These are phyloP conservation scores for Mungos mungo DNA, from an alignment of 2,113 vertebrate species.

Conservation along the genomic window DNA sequence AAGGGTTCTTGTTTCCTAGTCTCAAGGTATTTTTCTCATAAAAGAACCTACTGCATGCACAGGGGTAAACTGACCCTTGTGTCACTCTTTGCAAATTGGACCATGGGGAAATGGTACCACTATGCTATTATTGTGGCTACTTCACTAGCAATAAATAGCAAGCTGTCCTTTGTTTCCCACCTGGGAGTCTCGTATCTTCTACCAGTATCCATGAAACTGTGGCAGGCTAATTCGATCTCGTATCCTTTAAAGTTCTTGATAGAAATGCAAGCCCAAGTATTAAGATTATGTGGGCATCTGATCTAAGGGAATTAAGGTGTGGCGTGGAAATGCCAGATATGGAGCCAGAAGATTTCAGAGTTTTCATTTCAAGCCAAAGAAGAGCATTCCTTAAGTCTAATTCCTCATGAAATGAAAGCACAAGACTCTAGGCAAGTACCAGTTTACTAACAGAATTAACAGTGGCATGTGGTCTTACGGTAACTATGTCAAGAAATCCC, in stretches of 20 bases:
- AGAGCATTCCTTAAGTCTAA: not conserved
- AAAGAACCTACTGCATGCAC: not conserved
- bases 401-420: not conserved
- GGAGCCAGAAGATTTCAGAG: not conserved
- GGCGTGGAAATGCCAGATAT: not conserved
- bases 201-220: not conserved
- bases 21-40: not conserved
- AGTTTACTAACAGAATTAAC: not conserved
- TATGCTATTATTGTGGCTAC: not conserved
- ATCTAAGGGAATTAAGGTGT: not conserved
- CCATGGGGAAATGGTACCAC: not conserved
- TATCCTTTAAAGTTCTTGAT: not conserved
- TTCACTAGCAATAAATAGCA: not conserved
- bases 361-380: not conserved
- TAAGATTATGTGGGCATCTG: not conserved
- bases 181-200: not conserved
- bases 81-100: not conserved
- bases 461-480: not conserved
- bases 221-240: not conserved
- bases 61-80: not conserved
- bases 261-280: not conserved
- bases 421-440: not conserved
- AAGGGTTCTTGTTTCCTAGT: not conserved
- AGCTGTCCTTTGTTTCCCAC: not conserved
- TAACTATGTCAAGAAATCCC: not conserved